A percentile compares a stretch with the other conserved stretches of the same genome.
These are phyloP conservation scores for Calameuta filiformis DNA, from an alignment of 2,888 invertebrate species.

Conservation along the genomic window DNA sequence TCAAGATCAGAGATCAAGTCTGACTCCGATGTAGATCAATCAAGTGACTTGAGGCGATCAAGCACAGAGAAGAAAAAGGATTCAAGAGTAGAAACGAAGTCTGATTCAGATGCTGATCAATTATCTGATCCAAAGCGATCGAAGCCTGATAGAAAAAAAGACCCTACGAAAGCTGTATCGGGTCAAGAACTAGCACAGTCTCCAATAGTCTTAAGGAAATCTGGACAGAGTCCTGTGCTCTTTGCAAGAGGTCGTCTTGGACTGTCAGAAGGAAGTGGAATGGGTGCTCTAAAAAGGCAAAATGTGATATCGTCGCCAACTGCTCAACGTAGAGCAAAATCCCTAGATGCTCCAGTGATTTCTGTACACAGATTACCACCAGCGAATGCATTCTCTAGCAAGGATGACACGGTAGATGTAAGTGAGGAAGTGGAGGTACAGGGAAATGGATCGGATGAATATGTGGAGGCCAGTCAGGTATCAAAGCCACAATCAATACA, in stretches of 20 bases:
- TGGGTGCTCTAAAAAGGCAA: constrained; percentile 79
- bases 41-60: constrained; percentile 69
- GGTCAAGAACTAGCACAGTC: constrained; percentile 74
- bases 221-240: constrained; percentile 81
- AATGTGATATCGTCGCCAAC: constrained; percentile 82
- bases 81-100: constrained; percentile 11
- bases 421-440: constrained; percentile 70
- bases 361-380: constrained; percentile 83
- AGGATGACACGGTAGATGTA: constrained; percentile 87
- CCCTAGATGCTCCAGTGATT: constrained; percentile 86
- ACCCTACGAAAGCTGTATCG: constrained; percentile 42
- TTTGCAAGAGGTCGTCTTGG: constrained; percentile 85
- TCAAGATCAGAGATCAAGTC: constrained; percentile 10
- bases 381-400: constrained; percentile 87
- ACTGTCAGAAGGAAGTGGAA: constrained; percentile 85
- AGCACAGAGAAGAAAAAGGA: constrained; percentile 35
- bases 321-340: constrained; percentile 82
- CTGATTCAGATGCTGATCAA: constrained; percentile 63
- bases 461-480: constrained; percentile 63
- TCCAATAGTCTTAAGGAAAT: constrained; percentile 74
- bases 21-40: constrained; percentile 65
- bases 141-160: constrained; percentile 50
- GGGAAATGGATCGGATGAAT: constrained; percentile 71
- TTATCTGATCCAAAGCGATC: constrained; percentile 70
- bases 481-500: constrained; percentile 38